Conservation (phyloP, 2,113 vertebrate genomes). For the Hemibagrus wyckioides region DNA sequence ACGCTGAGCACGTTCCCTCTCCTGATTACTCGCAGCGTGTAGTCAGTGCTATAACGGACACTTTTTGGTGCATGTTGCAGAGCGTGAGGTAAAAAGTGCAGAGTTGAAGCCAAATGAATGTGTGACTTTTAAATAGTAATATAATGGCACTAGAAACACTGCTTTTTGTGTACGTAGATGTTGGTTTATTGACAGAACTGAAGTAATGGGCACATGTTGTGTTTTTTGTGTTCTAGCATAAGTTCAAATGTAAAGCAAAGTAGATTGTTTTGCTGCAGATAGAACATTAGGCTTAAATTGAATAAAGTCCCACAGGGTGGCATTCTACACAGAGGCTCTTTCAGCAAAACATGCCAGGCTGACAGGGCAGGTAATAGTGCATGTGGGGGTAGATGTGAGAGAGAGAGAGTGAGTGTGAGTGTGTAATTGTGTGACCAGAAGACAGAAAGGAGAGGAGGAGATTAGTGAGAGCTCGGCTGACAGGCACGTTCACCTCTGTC, state of each 20-base stretch:
- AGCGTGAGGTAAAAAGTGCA: not conserved
- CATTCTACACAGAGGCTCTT: not conserved
- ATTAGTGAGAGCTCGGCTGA: slow-evolving; percentile 31
- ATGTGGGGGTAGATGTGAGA: not conserved
- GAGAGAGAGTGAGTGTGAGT: not conserved
- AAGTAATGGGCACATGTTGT: not conserved
- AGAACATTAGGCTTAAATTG: not conserved
- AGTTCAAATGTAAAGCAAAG: not conserved
- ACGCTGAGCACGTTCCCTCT: not conserved
- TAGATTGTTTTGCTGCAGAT: not conserved
- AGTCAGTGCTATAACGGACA: not conserved
- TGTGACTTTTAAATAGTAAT: not conserved
- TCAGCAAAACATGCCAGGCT: not conserved
- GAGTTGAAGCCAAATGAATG: not conserved
- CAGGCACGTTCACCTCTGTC: slow-evolving; percentile 29
- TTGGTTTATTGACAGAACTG: not conserved
- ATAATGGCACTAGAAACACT: not conserved
- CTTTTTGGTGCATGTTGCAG: not conserved
- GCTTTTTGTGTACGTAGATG: not conserved
- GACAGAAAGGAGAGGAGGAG: slow-evolving; percentile 19
- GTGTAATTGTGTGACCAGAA: slow-evolving; percentile 8
- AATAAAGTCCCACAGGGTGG: not conserved
- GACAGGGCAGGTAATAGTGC: not conserved
- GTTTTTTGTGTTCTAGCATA: not conserved
- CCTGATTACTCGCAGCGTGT: slow-evolving; percentile 16